Base-by-base conservation (phyloP, 2,113 vertebrate genomes). In the Archilochus colubris region DNA sequence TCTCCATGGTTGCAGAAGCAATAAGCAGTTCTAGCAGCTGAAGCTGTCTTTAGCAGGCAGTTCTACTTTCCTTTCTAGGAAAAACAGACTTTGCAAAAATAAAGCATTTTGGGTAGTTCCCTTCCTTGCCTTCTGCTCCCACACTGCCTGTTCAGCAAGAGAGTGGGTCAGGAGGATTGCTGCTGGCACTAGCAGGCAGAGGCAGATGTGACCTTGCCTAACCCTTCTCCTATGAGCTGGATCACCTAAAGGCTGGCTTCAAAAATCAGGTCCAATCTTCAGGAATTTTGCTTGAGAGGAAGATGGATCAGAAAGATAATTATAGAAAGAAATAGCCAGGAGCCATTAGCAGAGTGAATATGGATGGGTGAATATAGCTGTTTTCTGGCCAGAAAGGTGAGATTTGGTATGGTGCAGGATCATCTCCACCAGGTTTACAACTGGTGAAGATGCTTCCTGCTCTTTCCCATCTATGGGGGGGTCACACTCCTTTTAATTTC, bases 1-100 rank as follows among this genome's bases (percentile, higher is more conserved):
- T 94, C 91, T 96, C 96, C 89, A 88, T 93, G 86, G 92, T 78
- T 95, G 93, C 95, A 93, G 91, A 55, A 90, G 91, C 73, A 81
- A 7, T 50, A 93, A 86, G 91, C 22, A 55, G 68, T 57, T 86
- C 61, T 75, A 94, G 90, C 90, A 95, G 92, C 82, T 95, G 86
- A 94, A 88, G 62, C 88, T 77, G 50, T 61, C 68, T 90, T 88
- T 78, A 83, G 80, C 36, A 91, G 82, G 85, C 82, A 86, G 92
- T 57, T 95, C 58, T 74, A 12, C 66, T 94, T 95, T 83, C 94
- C 93, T 96, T 96, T 95, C 96, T 86, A 94, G 88, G 93, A 94
- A 96, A 86, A 89, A 80, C 59, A 90, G 89, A 74, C 57, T 95
- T 77, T 61, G 84, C 68, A 80, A 82, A 95, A 93, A 81, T 63